Evolutionary conservation across 53 echinoderm and acorn worm species (phyloP).

Genomic region (Actinopyga echinites): DNA sequence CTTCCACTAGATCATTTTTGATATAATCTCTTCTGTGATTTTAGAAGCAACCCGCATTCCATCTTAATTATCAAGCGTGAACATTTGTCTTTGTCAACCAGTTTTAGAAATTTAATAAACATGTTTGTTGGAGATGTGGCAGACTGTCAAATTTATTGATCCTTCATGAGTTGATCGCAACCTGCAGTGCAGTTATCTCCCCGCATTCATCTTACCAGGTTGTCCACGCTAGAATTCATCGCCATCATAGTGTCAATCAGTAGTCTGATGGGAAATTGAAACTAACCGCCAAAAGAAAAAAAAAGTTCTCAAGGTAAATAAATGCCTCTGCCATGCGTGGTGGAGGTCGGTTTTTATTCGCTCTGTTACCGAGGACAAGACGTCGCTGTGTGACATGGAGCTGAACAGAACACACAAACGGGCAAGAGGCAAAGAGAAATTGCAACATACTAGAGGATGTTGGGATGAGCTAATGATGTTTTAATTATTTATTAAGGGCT

Average conservation of each 20-base stretch:
- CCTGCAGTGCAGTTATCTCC: background rate
- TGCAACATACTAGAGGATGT: constrained; percentile 23
- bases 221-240: constrained; percentile 15
- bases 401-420: background rate
- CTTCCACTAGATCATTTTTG: too few species aligned
- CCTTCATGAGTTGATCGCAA: too few species aligned
- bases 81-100: too few species aligned
- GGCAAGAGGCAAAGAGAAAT: background rate
- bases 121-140: too few species aligned
- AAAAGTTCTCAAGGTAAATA: constrained; percentile 11
- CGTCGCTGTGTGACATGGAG: background rate
- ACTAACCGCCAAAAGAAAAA: constrained; percentile 15
- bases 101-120: too few species aligned
- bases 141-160: too few species aligned
- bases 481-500: constrained; percentile 28
- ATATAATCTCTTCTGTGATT: too few species aligned
- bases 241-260: constrained; percentile 27
- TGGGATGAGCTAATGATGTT: constrained; percentile 15
- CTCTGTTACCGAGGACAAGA: constrained; percentile 30
- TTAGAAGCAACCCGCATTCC: too few species aligned
- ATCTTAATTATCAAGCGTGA: too few species aligned
- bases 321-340: constrained; percentile 12
- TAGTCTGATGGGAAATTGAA: constrained; percentile 15
- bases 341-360: constrained; percentile 36
- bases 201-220: constrained; percentile 4